Evolutionary conservation across 2,113 vertebrate genomes (phyloP).

Genomic region (Dasyprocta punctata): DNA sequence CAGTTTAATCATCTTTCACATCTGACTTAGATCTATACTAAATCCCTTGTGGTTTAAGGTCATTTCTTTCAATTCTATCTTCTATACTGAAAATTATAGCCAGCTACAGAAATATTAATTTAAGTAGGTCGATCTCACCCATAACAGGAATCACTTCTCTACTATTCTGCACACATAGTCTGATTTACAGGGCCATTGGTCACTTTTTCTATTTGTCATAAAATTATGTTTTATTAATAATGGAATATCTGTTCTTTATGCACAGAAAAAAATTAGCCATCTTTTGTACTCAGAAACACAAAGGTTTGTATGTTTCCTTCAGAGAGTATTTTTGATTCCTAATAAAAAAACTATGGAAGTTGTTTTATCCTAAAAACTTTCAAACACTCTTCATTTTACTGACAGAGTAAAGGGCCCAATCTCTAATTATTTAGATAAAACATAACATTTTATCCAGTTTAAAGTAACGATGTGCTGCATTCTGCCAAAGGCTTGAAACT

Average conservation of each 20-base stretch:
- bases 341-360: background rate
- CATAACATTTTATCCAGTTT: conserved; percentile 46
- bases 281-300: conserved; percentile 28
- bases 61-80: conserved; percentile 48
- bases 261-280: background rate
- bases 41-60: conserved; percentile 55
- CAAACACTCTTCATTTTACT: conserved; percentile 25
- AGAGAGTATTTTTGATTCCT: background rate
- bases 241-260: background rate
- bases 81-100: background rate
- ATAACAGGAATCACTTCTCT: background rate
- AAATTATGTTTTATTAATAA: conserved; percentile 3
- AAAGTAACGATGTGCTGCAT: conserved; percentile 35
- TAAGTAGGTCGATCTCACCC: background rate
- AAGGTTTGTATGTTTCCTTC: background rate
- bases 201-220: background rate
- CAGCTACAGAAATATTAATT: conserved; percentile 5
- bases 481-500: conserved; percentile 39
- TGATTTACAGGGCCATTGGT: background rate
- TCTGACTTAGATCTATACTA: background rate
- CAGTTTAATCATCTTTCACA: conserved; percentile 35
- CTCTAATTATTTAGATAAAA: conserved; percentile 53
- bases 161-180: background rate
- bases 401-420: background rate
- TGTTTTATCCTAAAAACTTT: background rate